Evolutionary conservation across 1,140 invertebrate species (phyloP), one percentile per base, ranked within the genome.

Genomic region (Penaeus japonicus): DNA sequence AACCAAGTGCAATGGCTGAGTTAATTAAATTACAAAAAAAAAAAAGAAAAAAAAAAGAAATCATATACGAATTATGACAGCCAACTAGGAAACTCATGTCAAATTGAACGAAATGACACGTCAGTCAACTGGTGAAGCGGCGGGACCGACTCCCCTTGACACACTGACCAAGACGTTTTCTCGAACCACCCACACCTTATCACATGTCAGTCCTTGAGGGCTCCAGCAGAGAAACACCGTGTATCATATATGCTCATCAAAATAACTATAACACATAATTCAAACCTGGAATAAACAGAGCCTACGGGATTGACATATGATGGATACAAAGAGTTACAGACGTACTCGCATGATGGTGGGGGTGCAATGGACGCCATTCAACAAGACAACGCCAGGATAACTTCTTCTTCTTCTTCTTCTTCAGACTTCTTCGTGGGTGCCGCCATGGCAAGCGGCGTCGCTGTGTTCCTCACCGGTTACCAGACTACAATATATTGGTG

Each of bases 231-330:
- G 32, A 62, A 83, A 83, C 35, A 83, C 55, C 35, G n/a, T 62
- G 65, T 39, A 39, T 62, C 57, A 32, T 35, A 62, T n/a, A 65
- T 35, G 17, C 65, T 35, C 17, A 30, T 35, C 17, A 30, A 35
- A 15, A 62, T 39, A 83, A 24, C 27, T 35, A 80, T 54, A 54
- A 83, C 55, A 59, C 55, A 83, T 79, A 83, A 62, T 83, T 39
- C 55, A 83, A 47, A 83, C 17, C 39, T 65, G 81, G 20, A 83
- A 83, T 59, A 83, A 83, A 47, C 27, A 62, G 81, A 83, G 57
- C 81, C 81, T 83, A 83, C 35, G 32, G 55, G 59, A 35, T 83
- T 83, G 81, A 83, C 81, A 83, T 65, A 83, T 83, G 81, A 83
- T 20, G 4, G 65, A 59, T 83, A 83, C 81, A 83, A 83, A 82